Evolutionary conservation across 2,797 vertebrate species (phyloP).

Genomic region (Mallotus villosus): DNA sequence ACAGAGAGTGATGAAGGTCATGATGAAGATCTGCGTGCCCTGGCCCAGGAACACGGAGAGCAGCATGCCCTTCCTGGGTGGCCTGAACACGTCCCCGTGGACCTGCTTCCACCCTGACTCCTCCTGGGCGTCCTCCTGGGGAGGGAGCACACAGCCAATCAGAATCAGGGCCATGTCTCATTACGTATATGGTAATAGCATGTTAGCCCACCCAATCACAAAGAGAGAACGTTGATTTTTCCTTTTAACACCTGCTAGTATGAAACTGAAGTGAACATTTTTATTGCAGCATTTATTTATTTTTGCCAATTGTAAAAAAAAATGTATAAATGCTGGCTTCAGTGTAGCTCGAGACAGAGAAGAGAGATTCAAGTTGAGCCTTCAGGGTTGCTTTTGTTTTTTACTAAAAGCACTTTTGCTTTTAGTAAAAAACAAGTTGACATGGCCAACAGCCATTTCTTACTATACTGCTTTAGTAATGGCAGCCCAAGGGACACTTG

Average conservation of each 20-base stretch:
- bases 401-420: neutral
- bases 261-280: conserved; percentile 27
- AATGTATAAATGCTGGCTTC: conserved; percentile 37
- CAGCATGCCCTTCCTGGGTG: conserved; percentile 86
- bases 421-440: too few species aligned
- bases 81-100: conserved; percentile 87
- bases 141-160: conserved; percentile 3
- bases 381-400: neutral
- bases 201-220: conserved; percentile 46
- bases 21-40: conserved; percentile 91
- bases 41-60: conserved; percentile 89
- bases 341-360: neutral
- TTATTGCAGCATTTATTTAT: neutral
- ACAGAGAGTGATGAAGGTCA: conserved; percentile 93
- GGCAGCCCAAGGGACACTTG: conserved; percentile 33
- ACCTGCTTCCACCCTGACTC: conserved; percentile 93
- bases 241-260: conserved; percentile 26
- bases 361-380: neutral
- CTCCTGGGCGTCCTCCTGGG: conserved; percentile 86
- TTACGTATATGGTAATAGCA: conserved; percentile 5
- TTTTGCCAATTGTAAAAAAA: conserved; percentile 54
- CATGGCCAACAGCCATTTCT: conserved; percentile 48
- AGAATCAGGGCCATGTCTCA: conserved; percentile 1
- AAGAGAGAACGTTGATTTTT: conserved; percentile 28
- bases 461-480: conserved; percentile 28